Conservation (phyloP, 2,888 invertebrate genomes). For the Zygogramma bicolorata region DNA sequence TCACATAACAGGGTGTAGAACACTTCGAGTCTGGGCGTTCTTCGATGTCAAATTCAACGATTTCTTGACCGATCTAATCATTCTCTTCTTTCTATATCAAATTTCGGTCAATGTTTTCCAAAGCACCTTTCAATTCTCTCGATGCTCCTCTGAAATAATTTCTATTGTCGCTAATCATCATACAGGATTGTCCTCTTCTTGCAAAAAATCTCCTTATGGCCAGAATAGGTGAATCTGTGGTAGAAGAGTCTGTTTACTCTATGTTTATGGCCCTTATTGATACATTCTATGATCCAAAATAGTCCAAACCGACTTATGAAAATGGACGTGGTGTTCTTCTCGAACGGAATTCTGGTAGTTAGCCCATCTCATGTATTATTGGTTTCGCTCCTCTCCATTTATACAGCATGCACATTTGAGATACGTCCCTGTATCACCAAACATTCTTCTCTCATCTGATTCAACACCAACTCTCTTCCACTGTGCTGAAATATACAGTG, state of each 20-base stretch:
- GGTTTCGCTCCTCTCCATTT: neutral
- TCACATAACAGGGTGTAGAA: neutral
- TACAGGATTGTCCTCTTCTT: too few species aligned
- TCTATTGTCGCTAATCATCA: conserved; percentile 5
- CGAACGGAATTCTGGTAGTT: too few species aligned
- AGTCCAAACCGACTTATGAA: too few species aligned
- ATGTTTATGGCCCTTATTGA: neutral
- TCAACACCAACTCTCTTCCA: neutral
- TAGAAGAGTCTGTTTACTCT: neutral
- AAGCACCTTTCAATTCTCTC: too few species aligned
- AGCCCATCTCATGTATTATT: too few species aligned
- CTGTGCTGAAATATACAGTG: neutral
- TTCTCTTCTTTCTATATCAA: neutral
- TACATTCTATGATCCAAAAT: neutral
- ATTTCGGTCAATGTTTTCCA: conserved; percentile 1
- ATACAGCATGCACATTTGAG: neutral
- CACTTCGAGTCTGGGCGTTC: neutral
- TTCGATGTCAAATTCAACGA: too few species aligned
- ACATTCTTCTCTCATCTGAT: neutral
- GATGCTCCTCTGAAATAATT: conserved; percentile 1
- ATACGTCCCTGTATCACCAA: neutral
- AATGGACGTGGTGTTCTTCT: neutral
- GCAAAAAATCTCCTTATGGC: conserved; percentile 7
- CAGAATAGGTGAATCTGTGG: neutral
- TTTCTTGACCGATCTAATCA: too few species aligned